Base-by-base conservation (phyloP, 2,113 vertebrate genomes). In the Tinamus guttatus region DNA sequence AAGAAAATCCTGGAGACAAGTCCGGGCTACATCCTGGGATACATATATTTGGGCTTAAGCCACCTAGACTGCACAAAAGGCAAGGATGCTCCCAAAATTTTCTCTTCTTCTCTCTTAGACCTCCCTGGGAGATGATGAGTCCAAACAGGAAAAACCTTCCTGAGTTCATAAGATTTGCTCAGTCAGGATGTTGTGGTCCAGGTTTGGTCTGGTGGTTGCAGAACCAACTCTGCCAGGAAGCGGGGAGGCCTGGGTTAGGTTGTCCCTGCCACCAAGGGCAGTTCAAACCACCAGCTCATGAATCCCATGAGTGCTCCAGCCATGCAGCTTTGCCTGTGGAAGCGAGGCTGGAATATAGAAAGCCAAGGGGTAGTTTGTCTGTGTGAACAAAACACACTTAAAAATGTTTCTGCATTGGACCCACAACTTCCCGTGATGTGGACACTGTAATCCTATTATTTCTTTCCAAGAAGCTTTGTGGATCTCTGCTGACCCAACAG, bases 371-470 rank as follows among this genome's bases (percentile, higher is more conserved):
- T 6, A 28, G 1, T 1, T 45, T 68, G 54, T 18, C 30, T 58
- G 18, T 27, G 60, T 22, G 6, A 89, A 64, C 38, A 58, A 75
- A 49, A n/a, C 7, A 2, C 5, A 69, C 32, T 32, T 77, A 16
- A 77, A 28, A 12, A 7, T 86, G 4, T n/a, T 60, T 34, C 43
- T 60, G 18, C 32, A 28, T 32, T 81, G n/a, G 47, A 15, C 49
- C 43, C 40, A n/a, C 0, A 0, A 18, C 17, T 67, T 30, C n/a
- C 60, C 2, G 0, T 24, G 78, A 21, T 34, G 34, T 47, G 36
- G n/a, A 20, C 15, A 62, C 60, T 75, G 45, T 45, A 68, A 91
- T 84, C 70, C 63, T 75, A 8, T 89, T 45, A 71, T 54, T 60
- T 79, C 58, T 75, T 68, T 73, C 62, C 68, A 82, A 47, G 38